phyloP scores from a whole-genome alignment of 2,888 invertebrate genomes.

The Drosophila quinaria region DNA sequence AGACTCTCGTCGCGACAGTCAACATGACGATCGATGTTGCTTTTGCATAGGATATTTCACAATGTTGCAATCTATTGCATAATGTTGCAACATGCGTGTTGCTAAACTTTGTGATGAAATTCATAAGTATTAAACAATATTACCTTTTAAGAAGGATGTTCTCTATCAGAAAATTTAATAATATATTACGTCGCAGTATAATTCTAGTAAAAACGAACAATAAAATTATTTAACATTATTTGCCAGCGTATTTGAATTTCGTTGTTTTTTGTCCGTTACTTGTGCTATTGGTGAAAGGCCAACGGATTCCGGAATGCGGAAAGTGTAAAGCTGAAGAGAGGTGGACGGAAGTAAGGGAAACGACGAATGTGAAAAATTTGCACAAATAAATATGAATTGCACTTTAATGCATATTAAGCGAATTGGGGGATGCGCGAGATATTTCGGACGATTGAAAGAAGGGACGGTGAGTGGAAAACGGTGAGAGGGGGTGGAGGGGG shows the following conservation, averaged over 20 bases:
- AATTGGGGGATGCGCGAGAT: slow-evolving; percentile 23
- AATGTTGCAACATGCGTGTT: no score
- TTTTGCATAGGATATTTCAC: no score
- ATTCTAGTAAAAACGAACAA: background rate
- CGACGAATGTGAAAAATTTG: slow-evolving; percentile 73
- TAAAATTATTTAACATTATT: background rate
- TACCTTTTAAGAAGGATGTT: no score
- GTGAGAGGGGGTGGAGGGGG: background rate
- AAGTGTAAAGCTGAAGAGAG: slow-evolving; percentile 9
- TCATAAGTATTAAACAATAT: no score
- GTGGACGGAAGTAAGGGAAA: background rate
- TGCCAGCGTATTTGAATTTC: slow-evolving; percentile 29
- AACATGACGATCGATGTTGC: no score
- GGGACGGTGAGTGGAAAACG: slow-evolving; percentile 1
- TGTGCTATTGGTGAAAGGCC: slow-evolving; percentile 23
- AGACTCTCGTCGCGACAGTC: no score
- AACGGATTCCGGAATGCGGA: slow-evolving; percentile 16
- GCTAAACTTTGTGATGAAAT: no score
- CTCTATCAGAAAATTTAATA: background rate
- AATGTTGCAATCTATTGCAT: no score
- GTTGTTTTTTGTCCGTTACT: slow-evolving; percentile 13
- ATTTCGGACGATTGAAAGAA: background rate
- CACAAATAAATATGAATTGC: slow-evolving; percentile 81
- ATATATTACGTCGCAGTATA: no score
- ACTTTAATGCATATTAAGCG: slow-evolving; percentile 79